Evolutionary conservation across 2,113 vertebrate species (phyloP).

Genomic region (Dromaius novaehollandiae): DNA sequence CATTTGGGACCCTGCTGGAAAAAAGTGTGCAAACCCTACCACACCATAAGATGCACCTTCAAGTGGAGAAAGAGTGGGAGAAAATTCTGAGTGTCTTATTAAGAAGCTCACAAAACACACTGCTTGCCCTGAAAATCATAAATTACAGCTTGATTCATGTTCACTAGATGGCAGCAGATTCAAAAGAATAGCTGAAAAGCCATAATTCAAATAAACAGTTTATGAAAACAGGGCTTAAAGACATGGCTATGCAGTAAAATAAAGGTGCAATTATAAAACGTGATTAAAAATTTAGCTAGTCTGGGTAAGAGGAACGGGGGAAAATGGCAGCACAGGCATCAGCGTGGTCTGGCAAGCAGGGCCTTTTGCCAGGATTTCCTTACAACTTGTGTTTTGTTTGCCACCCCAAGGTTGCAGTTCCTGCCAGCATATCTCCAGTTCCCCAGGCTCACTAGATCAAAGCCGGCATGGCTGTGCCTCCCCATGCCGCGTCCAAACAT

Average conservation of each 20-base stretch:
- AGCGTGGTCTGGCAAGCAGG: background rate
- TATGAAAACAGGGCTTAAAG: background rate
- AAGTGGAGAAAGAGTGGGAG: background rate
- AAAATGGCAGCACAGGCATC: background rate
- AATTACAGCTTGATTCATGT: background rate
- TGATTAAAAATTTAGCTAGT: background rate
- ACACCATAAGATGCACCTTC: background rate
- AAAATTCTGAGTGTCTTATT: background rate
- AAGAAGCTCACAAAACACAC: background rate
- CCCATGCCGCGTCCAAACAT: background rate
- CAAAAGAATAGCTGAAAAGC: background rate
- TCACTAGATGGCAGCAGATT: slow-evolving; percentile 66
- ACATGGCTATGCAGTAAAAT: background rate
- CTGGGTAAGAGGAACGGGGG: fast-evolving
- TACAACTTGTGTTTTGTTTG: background rate
- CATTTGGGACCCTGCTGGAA: background rate
- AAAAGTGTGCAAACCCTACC: background rate
- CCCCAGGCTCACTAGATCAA: background rate
- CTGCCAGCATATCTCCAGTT: background rate
- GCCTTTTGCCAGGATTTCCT: background rate
- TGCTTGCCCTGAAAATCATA: fast-evolving
- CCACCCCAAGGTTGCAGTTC: background rate
- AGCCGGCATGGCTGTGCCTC: background rate
- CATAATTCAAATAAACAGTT: background rate
- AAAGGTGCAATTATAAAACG: background rate